phyloP scores from a whole-genome alignment of 2,113 vertebrate species.

The Pampusana beccarii region DNA sequence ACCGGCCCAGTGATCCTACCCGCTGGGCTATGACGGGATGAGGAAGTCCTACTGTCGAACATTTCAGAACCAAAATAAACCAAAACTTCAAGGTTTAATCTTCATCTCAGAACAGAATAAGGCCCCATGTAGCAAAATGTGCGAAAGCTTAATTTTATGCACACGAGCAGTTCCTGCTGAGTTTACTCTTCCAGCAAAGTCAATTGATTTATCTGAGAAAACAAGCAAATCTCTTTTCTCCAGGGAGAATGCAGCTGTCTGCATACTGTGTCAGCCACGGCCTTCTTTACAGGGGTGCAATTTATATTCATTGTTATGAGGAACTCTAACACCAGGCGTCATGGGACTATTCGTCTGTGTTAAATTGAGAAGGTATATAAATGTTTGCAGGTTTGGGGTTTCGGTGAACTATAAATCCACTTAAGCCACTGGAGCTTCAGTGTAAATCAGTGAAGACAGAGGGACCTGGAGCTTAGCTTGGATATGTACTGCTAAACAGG shows the following conservation, averaged over 20 bases:
- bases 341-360: neutral
- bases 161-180: neutral
- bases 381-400: conserved; percentile 33
- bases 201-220: conserved; percentile 41
- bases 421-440: conserved; percentile 27
- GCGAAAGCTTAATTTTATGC: neutral
- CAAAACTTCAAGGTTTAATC: neutral
- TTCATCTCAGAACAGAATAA: neutral
- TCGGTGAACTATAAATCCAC: conserved; percentile 9
- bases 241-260: neutral
- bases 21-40: neutral
- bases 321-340: neutral
- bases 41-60: neutral
- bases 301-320: conserved; percentile 10
- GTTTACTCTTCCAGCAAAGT: neutral
- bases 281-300: neutral
- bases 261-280: neutral
- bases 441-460: conserved; percentile 7
- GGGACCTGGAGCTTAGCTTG: neutral
- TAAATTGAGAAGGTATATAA: conserved; percentile 1
- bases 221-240: conserved; percentile 12
- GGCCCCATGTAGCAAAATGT: neutral
- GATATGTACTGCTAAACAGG: neutral
- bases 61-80: neutral
- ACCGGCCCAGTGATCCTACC: neutral